Evolutionary conservation across 1,140 invertebrate species (phyloP), one percentile per base, ranked within the genome.

Genomic region (Hydropsyche tenuis): DNA sequence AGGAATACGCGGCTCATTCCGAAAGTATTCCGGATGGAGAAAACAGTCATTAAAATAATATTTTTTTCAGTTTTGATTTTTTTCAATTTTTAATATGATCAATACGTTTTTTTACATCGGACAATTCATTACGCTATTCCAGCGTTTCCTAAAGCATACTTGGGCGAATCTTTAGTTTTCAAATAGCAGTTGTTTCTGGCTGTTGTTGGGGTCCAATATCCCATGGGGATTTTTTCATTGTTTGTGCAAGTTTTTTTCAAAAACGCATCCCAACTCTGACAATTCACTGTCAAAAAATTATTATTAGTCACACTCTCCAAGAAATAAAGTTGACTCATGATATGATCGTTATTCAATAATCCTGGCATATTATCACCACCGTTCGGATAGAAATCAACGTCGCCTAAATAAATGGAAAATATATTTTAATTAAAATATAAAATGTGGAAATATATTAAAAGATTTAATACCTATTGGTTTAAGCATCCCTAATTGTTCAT

Each of bases 401-500:
- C 1, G 3, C 51, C 51, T 56, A 12, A 20, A 56, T 9, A 37
- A 3, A n/a, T n/a, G n/a, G n/a, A n/a, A n/a, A n/a, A 51, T 51
- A n/a, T 16, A 51, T 25, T 9, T 51, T n/a, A n/a, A n/a, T n/a
- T n/a, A n/a, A n/a, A n/a, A n/a, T n/a, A n/a, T n/a, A n/a, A 37
- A 37, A 37, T 37, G 3, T 37, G 30, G 3, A 37, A 4, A 37
- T 37, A 37, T 37, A 37, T 37, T 4, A 37, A 37, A 4, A 37
- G 9, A 37, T 37, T 37, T 37, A 37, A 9, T 4, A 37, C 30
- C 3, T 37, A 9, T 37, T 37, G 3, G 30, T 37, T 4, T 4
- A 37, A 5, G 11, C 27, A 64, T 45, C 1, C 85, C 86, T n/a
- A 72, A 37, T 18, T 45, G 12, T 18, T 42, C 9, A 69, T 78